phyloP scores from a whole-genome alignment of 2,797 vertebrate genomes.

The Sparidentex hasta region DNA sequence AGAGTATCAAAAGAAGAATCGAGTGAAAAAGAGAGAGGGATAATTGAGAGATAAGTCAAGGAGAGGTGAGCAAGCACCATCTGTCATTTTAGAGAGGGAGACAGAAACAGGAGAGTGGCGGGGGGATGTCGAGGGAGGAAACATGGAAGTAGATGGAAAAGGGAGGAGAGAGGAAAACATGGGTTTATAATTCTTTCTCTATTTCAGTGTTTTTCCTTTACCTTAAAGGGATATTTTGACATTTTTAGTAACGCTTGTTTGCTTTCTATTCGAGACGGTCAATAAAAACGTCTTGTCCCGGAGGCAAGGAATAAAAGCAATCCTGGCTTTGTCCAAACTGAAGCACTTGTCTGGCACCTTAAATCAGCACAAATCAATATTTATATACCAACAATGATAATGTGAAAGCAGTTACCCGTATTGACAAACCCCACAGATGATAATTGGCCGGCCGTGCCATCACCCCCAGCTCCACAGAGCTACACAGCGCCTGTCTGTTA shows the following conservation, averaged over 20 bases:
- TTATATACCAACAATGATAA: not conserved
- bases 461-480: too few species aligned
- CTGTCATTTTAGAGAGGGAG: constrained; percentile 50
- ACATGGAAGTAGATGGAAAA: not conserved
- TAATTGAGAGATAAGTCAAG: constrained; percentile 28
- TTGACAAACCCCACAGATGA: not conserved
- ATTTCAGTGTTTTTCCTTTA: not conserved
- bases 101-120: constrained; percentile 19
- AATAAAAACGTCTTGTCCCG: not conserved
- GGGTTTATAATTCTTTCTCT: not conserved
- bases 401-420: not conserved
- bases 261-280: not conserved
- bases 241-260: not conserved
- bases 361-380: not conserved
- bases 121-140: not conserved
- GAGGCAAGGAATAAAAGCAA: not conserved
- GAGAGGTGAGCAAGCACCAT: constrained; percentile 44
- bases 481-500: too few species aligned
- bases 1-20: constrained; percentile 20
- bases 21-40: constrained; percentile 10
- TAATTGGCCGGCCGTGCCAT: too few species aligned
- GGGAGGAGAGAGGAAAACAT: not conserved
- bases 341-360: not conserved
- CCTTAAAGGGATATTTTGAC: not conserved
- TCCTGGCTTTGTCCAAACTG: not conserved